Evolutionary conservation across 2,797 vertebrate species (phyloP).

Genomic region (Sebastes hubbsi): DNA sequence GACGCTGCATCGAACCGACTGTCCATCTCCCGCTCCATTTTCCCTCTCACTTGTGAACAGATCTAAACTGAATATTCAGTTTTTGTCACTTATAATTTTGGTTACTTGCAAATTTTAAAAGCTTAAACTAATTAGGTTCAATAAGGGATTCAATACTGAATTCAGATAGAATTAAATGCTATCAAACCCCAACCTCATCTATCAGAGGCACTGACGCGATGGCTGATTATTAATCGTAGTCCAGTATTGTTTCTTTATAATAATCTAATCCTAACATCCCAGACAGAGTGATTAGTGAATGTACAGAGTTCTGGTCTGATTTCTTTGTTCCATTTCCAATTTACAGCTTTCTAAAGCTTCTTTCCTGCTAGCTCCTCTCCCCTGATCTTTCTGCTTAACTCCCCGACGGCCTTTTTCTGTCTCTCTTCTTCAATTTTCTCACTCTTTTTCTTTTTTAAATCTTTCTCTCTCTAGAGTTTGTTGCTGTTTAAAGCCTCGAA

Average conservation of each 20-base stretch:
- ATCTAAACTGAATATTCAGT: not conserved
- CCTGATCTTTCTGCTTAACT: too few species aligned
- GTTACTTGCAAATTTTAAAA: not conserved
- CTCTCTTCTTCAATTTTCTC: not conserved
- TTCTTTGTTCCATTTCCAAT: too few species aligned
- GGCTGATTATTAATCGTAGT: not conserved
- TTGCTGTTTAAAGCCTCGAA: not conserved
- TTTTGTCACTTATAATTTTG: not conserved
- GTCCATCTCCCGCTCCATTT: too few species aligned
- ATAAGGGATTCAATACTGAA: not conserved
- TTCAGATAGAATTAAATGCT: not conserved
- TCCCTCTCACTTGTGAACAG: too few species aligned
- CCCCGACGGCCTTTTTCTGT: not conserved
- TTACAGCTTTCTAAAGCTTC: rapidly evolving
- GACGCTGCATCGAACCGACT: too few species aligned
- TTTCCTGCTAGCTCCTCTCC: too few species aligned
- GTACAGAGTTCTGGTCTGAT: too few species aligned
- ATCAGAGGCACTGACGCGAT: not conserved
- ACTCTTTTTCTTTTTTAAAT: not conserved
- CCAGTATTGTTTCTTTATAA: not conserved
- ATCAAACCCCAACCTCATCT: not conserved
- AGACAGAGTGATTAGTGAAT: too few species aligned
- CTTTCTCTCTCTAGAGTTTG: not conserved
- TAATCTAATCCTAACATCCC: not conserved
- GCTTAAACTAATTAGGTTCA: not conserved